phyloP scores from a whole-genome alignment of 2,113 vertebrate genomes.

The Amphiprion percula region DNA sequence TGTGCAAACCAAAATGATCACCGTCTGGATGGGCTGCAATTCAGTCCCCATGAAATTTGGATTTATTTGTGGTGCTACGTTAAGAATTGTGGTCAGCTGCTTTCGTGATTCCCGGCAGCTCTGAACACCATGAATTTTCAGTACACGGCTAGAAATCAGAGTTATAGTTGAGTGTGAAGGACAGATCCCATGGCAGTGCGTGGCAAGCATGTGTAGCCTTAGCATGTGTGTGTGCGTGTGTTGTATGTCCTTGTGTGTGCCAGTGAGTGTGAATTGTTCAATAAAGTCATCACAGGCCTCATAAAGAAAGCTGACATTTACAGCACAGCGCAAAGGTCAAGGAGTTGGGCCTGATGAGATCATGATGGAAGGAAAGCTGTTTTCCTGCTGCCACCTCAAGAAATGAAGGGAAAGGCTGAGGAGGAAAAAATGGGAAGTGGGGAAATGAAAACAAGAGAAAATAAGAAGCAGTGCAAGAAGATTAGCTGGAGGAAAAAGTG shows the following conservation, averaged over 20 bases:
- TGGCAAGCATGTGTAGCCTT: slow-evolving; percentile 32
- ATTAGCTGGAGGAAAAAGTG: slow-evolving; percentile 15
- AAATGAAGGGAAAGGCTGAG: slow-evolving; percentile 25
- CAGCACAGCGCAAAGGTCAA: slow-evolving; percentile 82
- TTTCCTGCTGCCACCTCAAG: slow-evolving; percentile 25
- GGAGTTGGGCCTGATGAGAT: slow-evolving; percentile 77
- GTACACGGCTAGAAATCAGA: slow-evolving; percentile 70
- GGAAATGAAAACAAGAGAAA: slow-evolving; percentile 43
- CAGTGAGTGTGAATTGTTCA: slow-evolving; percentile 75
- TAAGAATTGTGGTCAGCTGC: slow-evolving; percentile 37
- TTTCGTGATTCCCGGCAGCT: slow-evolving; percentile 39
- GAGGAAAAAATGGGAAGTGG: slow-evolving; percentile 2
- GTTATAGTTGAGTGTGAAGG: slow-evolving; percentile 75
- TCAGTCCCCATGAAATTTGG: slow-evolving; percentile 64
- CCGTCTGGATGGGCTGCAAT: slow-evolving; percentile 29
- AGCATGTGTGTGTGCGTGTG: slow-evolving; percentile 19
- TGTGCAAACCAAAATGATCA: background rate
- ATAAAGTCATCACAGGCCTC: slow-evolving; percentile 83
- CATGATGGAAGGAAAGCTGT: slow-evolving; percentile 74
- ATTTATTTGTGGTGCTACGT: slow-evolving; percentile 58
- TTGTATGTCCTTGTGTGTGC: slow-evolving; percentile 60
- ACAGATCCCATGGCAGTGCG: slow-evolving; percentile 42
- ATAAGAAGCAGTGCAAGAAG: background rate
- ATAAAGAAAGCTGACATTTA: slow-evolving; percentile 86
- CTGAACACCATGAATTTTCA: slow-evolving; percentile 65